phyloP scores from a whole-genome alignment of 2,113 vertebrate genomes.

The Oryzias curvinotus region DNA sequence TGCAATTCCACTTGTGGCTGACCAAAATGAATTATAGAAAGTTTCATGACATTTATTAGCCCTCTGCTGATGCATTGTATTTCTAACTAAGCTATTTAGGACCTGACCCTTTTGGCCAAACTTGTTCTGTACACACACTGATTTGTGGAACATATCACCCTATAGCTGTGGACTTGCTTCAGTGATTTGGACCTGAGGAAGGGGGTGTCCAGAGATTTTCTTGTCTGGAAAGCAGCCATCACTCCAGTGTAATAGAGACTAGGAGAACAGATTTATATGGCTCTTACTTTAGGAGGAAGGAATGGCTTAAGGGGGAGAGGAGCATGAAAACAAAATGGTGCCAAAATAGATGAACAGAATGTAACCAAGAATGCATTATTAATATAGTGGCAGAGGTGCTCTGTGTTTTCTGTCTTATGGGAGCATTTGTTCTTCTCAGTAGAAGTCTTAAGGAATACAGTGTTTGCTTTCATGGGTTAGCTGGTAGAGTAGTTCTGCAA shows the following conservation, averaged over 20 bases:
- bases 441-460: conserved; percentile 21
- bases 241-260: conserved; percentile 64
- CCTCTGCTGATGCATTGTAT: conserved; percentile 15
- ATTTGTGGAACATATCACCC: conserved; percentile 49
- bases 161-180: conserved; percentile 45
- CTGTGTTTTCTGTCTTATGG: conserved; percentile 30
- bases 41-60: conserved; percentile 16
- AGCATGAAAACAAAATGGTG: conserved; percentile 49
- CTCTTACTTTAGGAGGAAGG: conserved; percentile 58
- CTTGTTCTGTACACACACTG: conserved; percentile 24
- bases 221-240: conserved; percentile 67
- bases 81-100: conserved; percentile 20
- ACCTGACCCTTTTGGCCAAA: conserved; percentile 20
- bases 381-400: conserved; percentile 34
- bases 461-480: conserved; percentile 32
- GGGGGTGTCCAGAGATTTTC: conserved; percentile 57
- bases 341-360: conserved; percentile 41
- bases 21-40: conserved; percentile 11
- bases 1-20: conserved; percentile 8
- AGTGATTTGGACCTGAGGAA: conserved; percentile 54
- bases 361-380: conserved; percentile 64
- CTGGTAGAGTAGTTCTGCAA: conserved; percentile 15
- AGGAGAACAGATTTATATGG: conserved; percentile 57
- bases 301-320: conserved; percentile 38
- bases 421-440: conserved; percentile 25